These are phyloP conservation scores for Nyctibius bracteatus DNA, from an alignment of 2,113 vertebrate genomes.

Conservation along the genomic window DNA sequence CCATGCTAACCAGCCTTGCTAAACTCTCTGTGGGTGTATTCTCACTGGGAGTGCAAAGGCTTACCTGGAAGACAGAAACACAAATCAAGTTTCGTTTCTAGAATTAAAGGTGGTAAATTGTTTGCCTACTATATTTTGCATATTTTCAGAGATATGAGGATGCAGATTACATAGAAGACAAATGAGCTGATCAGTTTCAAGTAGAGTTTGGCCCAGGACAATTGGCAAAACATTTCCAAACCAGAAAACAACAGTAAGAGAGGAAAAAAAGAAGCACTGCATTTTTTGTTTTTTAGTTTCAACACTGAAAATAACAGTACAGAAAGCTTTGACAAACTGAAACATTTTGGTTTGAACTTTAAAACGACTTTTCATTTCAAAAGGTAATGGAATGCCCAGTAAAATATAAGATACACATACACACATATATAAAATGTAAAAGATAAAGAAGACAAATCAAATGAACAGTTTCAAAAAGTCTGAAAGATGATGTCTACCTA, in stretches of 20 bases:
- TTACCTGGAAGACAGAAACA: slow-evolving; percentile 80
- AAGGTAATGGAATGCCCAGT: not conserved
- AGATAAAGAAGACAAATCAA: not conserved
- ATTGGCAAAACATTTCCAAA: not conserved
- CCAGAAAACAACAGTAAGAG: not conserved
- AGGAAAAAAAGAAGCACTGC: not conserved
- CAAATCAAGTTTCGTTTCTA: not conserved
- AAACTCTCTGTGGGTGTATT: slow-evolving; percentile 97
- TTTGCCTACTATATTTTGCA: not conserved
- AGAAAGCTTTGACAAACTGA: not conserved
- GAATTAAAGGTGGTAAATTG: not conserved
- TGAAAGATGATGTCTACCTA: not conserved
- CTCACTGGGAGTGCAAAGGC: slow-evolving; percentile 96
- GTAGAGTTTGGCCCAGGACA: not conserved
- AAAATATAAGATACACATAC: not conserved
- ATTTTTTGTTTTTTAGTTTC: not conserved
- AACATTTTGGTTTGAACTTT: not conserved
- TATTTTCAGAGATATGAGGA: not conserved
- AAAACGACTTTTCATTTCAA: not conserved
- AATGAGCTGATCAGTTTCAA: not conserved
- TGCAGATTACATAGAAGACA: not conserved
- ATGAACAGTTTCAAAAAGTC: not conserved
- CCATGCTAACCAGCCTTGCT: slow-evolving; percentile 96
- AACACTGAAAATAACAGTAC: not conserved
- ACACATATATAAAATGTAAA: not conserved